Evolutionary conservation across 2,113 vertebrate species (phyloP).

Genomic region (Hippocampus barbouri): DNA sequence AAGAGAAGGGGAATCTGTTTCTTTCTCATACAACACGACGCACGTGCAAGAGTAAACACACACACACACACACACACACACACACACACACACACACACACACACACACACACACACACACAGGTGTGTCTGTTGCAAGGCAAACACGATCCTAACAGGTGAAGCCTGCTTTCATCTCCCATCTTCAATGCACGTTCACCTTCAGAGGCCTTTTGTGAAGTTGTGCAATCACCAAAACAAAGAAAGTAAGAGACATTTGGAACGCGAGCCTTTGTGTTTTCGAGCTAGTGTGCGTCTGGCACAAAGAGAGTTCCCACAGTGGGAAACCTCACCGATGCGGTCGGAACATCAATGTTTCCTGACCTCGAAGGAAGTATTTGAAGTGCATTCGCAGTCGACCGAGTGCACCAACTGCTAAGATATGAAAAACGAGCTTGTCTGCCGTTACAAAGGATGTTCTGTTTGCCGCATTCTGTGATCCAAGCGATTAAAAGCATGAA

Average conservation of each 20-base stretch:
- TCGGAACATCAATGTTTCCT: slow-evolving; percentile 11
- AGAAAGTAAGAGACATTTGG: slow-evolving; percentile 10
- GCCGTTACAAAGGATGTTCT: slow-evolving; percentile 47
- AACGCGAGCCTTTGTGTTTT: slow-evolving; percentile 16
- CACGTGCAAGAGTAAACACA: not conserved
- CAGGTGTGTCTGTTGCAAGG: slow-evolving; percentile 16
- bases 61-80: not conserved
- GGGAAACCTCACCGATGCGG: slow-evolving; percentile 21
- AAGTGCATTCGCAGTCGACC: not conserved
- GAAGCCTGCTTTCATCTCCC: slow-evolving; percentile 17
- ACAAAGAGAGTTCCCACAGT: slow-evolving; percentile 12
- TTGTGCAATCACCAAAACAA: slow-evolving; percentile 12
- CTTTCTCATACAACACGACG: slow-evolving; percentile 16
- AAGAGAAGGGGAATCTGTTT: slow-evolving; percentile 39
- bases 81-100: not conserved
- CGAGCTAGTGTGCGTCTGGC: slow-evolving; percentile 18
- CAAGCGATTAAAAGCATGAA: slow-evolving; percentile 58
- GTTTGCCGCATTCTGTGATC: slow-evolving; percentile 54
- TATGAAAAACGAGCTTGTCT: slow-evolving; percentile 27
- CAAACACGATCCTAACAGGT: slow-evolving; percentile 17
- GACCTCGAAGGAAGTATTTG: slow-evolving; percentile 3
- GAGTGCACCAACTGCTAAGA: slow-evolving; percentile 4
- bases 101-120: slow-evolving; percentile 1
- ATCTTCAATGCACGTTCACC: slow-evolving; percentile 19
- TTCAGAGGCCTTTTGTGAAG: slow-evolving; percentile 18